Percentiles rank a stretch among this genome's conserved stretches.
Evolutionary conservation across 2,888 invertebrate genomes (phyloP).

Genomic region (Chelonus formosanus): DNA sequence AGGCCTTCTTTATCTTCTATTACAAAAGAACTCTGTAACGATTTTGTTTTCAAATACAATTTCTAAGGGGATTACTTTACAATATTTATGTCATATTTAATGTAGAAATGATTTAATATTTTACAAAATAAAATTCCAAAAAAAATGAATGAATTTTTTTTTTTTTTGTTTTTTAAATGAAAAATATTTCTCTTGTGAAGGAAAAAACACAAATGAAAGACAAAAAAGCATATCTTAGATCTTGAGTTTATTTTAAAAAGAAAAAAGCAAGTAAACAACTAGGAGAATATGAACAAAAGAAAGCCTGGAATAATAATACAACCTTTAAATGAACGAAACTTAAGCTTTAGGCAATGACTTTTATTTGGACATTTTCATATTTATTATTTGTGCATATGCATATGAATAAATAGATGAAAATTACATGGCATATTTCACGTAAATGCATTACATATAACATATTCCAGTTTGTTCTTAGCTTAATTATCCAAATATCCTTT

Average conservation of each 20-base stretch:
- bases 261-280: background rate
- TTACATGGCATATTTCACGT: background rate
- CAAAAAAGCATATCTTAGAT: background rate
- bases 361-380: too few species aligned
- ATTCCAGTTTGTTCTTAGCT: background rate
- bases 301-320: background rate
- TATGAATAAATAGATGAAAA: background rate
- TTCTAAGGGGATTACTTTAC: too few species aligned
- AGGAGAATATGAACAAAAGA: constrained; percentile 1
- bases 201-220: background rate
- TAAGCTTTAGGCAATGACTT: constrained; percentile 9
- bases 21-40: too few species aligned
- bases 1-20: too few species aligned
- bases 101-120: too few species aligned
- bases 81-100: too few species aligned
- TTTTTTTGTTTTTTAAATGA: too few species aligned
- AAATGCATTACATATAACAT: background rate
- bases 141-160: too few species aligned
- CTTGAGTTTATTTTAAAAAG: background rate
- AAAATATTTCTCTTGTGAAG: background rate
- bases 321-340: constrained; percentile 1
- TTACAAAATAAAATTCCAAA: too few species aligned
- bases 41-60: too few species aligned
- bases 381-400: background rate
- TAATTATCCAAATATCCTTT: constrained; percentile 4